Percentiles rank a stretch among this genome's conserved stretches.
Conservation (phyloP, 2,888 invertebrate genomes). For the Scrobipalpa costella region DNA sequence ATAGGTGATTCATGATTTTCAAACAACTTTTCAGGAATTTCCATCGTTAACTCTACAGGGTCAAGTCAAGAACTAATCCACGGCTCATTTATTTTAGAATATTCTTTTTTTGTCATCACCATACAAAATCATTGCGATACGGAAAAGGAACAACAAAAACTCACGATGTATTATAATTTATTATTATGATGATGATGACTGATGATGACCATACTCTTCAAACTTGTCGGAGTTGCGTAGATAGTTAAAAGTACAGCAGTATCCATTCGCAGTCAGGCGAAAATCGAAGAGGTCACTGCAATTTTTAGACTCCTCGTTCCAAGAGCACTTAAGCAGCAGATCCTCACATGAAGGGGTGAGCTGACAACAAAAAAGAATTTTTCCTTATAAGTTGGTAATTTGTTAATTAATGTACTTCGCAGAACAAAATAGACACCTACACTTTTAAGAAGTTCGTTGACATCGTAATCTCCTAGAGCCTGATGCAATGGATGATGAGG, state of each 20-base stretch:
- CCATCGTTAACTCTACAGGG: no score
- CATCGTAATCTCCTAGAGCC: conserved; percentile 67
- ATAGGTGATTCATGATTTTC: no score
- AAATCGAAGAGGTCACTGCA: conserved; percentile 77
- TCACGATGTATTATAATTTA: no score
- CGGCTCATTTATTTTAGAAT: no score
- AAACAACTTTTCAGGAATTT: no score
- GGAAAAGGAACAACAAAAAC: no score
- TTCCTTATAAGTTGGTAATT: neutral
- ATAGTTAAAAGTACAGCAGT: conserved; percentile 83
- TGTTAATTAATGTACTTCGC: no score
- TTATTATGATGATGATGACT: neutral
- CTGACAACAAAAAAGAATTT: conserved; percentile 47
- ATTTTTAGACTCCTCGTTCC: conserved; percentile 66
- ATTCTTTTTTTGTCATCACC: no score
- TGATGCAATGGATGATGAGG: conserved; percentile 57
- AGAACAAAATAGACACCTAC: conserved; percentile 47
- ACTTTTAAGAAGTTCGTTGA: conserved; percentile 60
- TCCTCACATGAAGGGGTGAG: conserved; percentile 75
- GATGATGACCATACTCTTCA: conserved; percentile 60
- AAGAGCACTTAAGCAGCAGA: conserved; percentile 71
- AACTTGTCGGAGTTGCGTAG: conserved; percentile 66
- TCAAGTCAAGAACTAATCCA: no score
- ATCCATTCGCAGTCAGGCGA: conserved; percentile 81
- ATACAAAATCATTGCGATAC: no score